Evolutionary conservation across 1,140 invertebrate genomes (phyloP), one percentile per base, ranked within the genome.

Genomic region (Camponotus vicinus): DNA sequence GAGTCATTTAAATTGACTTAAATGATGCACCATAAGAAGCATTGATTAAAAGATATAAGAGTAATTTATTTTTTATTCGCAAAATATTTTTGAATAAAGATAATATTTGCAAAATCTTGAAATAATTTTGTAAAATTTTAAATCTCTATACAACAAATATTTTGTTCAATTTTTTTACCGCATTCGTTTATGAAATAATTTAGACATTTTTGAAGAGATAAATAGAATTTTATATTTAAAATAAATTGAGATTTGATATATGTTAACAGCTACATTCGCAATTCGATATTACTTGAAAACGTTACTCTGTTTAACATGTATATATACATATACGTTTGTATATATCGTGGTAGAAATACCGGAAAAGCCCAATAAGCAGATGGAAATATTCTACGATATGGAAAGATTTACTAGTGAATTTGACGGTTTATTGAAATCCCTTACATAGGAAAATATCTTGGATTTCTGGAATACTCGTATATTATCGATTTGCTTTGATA

Each of bases 401-500:
- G 71, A 70, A 75, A 13, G n/a, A 5, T 61, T 84, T 49, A 49
- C 59, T 52, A 61, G 80, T 61, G 27, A 76, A 84, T 84, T 37
- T 49, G 57, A 13, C 32, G 40, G 18, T 77, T 85, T 71, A 52
- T 49, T 71, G 73, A 78, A 73, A 77, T 18, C 40, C 42, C 11
- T 32, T 64, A 73, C 49, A 8, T 57, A 75, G 59, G 49, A 88
- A 78, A 88, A 88, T 78, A 63, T 85, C 11, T 42, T 34, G 55
- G 32, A 52, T 78, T 78, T 69, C 67, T 52, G 8, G 13, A 66
- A 76, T 73, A 21, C 21, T 21, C 21, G 21, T 21, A 73, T 88
- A 78, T 78, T 87, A 57, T 71, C 86, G 73, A 88, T 88, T 66
- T 83, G 21, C 45, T 15, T 9, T n/a, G 88, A 73, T 88, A 73